These are phyloP conservation scores for Erythrocercus mccallii DNA, from an alignment of 2,113 vertebrate species.

Conservation along the genomic window DNA sequence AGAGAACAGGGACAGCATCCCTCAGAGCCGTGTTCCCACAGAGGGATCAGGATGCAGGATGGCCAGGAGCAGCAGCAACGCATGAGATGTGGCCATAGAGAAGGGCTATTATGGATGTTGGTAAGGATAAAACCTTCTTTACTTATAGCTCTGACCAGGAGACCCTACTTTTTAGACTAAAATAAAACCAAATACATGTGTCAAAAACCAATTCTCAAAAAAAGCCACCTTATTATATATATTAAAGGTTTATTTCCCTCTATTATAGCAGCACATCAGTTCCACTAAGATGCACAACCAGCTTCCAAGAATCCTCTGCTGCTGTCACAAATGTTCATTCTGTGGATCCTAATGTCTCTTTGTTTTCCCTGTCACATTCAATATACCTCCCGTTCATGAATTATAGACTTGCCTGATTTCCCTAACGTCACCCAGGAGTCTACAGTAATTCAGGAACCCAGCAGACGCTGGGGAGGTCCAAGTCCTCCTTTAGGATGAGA, in stretches of 20 bases:
- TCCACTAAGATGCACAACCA: not conserved
- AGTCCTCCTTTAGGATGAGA: not conserved
- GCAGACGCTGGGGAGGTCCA: not conserved
- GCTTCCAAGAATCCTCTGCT: not conserved
- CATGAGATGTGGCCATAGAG: fast-evolving
- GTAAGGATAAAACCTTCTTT: not conserved
- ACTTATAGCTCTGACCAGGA: fast-evolving
- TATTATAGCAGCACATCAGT: not conserved
- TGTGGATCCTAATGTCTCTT: not conserved
- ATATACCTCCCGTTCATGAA: not conserved
- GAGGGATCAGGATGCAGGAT: not conserved
- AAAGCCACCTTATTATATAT: fast-evolving
- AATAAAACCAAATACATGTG: not conserved
- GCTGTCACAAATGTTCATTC: not conserved
- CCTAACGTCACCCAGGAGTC: not conserved
- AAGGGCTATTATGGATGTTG: fast-evolving
- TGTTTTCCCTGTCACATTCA: conserved; percentile 1
- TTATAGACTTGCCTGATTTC: not conserved
- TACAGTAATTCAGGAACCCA: not conserved
- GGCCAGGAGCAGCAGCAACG: not conserved
- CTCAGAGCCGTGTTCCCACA: not conserved
- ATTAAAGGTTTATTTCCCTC: not conserved
- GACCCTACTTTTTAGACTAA: not conserved
- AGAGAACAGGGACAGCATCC: not conserved
- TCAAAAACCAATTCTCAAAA: not conserved